These are phyloP conservation scores for Microtus ochrogaster DNA, from an alignment of 2,113 vertebrate genomes.

Conservation along the genomic window DNA sequence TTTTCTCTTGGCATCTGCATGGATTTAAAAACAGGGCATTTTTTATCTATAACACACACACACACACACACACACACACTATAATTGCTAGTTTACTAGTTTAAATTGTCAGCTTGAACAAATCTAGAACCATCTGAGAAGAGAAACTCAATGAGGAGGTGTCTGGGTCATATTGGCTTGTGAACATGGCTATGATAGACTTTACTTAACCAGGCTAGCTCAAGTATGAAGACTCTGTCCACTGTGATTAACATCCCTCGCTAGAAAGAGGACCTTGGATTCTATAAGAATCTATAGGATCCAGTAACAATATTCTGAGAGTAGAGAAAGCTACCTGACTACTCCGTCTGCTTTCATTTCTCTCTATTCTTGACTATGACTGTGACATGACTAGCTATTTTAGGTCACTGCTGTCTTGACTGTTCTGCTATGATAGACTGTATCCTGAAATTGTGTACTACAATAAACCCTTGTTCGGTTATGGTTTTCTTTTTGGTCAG, in stretches of 20 bases:
- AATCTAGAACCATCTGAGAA: background rate
- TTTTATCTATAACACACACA: background rate
- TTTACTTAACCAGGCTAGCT: background rate
- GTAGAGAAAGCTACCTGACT: too few relatives aligned
- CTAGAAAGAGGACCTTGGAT: background rate
- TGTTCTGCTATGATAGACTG: background rate
- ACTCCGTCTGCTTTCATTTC: background rate
- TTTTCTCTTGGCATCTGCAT: background rate
- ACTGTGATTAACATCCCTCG: background rate
- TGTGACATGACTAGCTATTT: too few relatives aligned
- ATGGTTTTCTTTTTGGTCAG: background rate
- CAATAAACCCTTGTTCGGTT: background rate
- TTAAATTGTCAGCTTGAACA: background rate
- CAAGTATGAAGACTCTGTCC: background rate
- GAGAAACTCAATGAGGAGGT: background rate
- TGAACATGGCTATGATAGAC: background rate
- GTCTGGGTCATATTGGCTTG: background rate
- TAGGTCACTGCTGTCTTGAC: background rate
- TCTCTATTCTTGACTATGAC: background rate
- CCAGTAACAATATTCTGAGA: too few relatives aligned
- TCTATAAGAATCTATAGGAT: background rate
- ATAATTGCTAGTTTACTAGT: background rate
- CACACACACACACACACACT: background rate
- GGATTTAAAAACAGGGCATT: background rate
- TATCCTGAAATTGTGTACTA: background rate